Evolutionary conservation across 35 echinoderm and acorn worm genomes (phyloP).

Genomic region (Heliocidaris erythrogramma): DNA sequence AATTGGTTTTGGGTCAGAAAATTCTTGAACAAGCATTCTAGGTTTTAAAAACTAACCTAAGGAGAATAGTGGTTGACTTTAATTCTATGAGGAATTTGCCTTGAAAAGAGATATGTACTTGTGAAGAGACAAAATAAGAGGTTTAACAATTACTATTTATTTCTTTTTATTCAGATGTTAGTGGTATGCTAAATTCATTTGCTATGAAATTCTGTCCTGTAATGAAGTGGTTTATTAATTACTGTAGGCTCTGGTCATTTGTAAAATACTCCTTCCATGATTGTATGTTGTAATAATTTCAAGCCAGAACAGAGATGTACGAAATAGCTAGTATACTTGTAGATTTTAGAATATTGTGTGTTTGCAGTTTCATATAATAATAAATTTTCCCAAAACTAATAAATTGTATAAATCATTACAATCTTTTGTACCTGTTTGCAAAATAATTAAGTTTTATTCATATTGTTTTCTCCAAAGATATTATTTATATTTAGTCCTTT

Average conservation of each 20-base stretch:
- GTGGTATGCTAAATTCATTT: background rate
- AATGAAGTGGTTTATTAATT: background rate
- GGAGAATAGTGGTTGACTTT: too few species aligned
- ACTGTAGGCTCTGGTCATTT: background rate
- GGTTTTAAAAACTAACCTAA: too few species aligned
- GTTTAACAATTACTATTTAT: too few species aligned
- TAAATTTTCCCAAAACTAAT: background rate
- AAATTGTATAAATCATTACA: background rate
- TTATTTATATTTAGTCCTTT: too few species aligned
- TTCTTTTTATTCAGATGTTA: too few species aligned
- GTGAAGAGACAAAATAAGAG: too few species aligned
- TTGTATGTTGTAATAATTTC: background rate
- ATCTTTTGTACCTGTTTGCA: background rate
- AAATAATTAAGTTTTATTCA: background rate
- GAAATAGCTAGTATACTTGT: too few species aligned
- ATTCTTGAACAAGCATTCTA: too few species aligned
- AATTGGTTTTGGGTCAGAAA: too few species aligned
- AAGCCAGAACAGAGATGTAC: background rate
- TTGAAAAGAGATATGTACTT: too few species aligned
- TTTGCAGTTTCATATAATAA: background rate
- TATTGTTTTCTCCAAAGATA: background rate
- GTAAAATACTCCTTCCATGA: background rate
- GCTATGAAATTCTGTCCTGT: background rate
- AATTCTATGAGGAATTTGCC: too few species aligned
- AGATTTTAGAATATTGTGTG: background rate